Evolutionary conservation across 1,140 invertebrate species (phyloP).

Genomic region (Neomicropteryx cornuta): DNA sequence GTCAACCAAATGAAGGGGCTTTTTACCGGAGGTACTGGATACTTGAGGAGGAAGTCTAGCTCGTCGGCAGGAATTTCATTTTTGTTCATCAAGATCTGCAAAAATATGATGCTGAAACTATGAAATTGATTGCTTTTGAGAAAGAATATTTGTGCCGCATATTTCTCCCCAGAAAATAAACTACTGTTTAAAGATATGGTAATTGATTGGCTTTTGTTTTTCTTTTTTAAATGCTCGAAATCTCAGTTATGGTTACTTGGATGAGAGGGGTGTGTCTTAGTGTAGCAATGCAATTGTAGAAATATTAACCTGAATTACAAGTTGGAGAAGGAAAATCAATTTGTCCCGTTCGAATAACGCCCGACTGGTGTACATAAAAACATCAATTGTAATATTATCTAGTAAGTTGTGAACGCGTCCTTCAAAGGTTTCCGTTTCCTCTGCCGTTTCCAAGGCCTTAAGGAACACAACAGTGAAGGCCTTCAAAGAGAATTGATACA

Average conservation of each 20-base stretch:
- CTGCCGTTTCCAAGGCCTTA: conserved; percentile 67
- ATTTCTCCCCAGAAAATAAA: too few relatives aligned
- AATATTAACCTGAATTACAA: conserved; percentile 81
- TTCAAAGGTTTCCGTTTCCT: conserved; percentile 53
- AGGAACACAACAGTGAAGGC: conserved; percentile 90
- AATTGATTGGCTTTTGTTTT: too few relatives aligned
- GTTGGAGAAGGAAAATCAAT: conserved; percentile 80
- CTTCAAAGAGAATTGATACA: conserved; percentile 94
- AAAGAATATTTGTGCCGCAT: too few relatives aligned
- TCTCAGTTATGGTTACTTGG: too few relatives aligned
- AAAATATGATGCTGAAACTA: too few relatives aligned
- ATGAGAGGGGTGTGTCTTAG: too few relatives aligned
- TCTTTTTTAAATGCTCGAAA: too few relatives aligned
- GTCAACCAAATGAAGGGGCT: conserved; percentile 80
- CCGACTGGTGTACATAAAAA: conserved; percentile 80
- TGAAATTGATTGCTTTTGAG: too few relatives aligned
- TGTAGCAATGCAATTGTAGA: too few relatives aligned
- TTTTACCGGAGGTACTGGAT: conserved; percentile 50
- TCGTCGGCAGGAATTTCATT: too few relatives aligned
- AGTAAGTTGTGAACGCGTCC: conserved; percentile 70
- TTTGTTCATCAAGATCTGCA: too few relatives aligned
- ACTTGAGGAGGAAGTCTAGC: conserved; percentile 80
- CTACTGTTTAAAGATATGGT: too few relatives aligned
- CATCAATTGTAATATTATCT: conserved; percentile 78
- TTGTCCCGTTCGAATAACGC: conserved; percentile 92